Percentiles rank a stretch among this genome's conserved stretches.
phyloP scores from a whole-genome alignment of 2,888 invertebrate species.

The Notodonta ziczac region DNA sequence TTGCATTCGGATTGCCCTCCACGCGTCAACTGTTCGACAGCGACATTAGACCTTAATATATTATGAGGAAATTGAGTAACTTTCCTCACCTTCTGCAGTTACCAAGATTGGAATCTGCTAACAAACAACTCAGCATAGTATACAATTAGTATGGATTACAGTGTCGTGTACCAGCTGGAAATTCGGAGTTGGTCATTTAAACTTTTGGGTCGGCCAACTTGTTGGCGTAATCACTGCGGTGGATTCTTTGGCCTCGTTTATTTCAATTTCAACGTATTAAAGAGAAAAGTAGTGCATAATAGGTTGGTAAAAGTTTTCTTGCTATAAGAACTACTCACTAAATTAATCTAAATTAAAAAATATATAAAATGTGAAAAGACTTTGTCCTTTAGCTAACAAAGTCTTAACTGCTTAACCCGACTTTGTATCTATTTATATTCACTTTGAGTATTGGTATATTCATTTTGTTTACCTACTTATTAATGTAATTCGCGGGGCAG shows the following conservation, averaged over 20 bases:
- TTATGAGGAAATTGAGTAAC: constrained; percentile 18
- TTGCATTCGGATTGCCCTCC: constrained; percentile 17
- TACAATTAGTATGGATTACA: constrained; percentile 27
- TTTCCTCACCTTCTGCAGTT: constrained; percentile 21
- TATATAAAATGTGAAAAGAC: too few relatives aligned
- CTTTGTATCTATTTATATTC: too few relatives aligned
- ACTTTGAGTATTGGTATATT: too few relatives aligned
- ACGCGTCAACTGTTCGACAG: constrained; percentile 19
- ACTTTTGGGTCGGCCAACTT: constrained; percentile 52
- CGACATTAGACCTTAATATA: constrained; percentile 20
- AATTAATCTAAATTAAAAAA: too few relatives aligned
- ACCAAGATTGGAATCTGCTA: constrained; percentile 24
- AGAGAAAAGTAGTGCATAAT: constrained; percentile 16
- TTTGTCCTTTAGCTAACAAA: too few relatives aligned
- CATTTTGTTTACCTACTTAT: too few relatives aligned
- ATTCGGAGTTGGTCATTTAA: constrained; percentile 46
- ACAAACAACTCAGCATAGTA: constrained; percentile 22
- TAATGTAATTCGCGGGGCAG: constrained; percentile 56
- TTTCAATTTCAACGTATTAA: constrained; percentile 53
- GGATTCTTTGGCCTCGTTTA: constrained; percentile 50
- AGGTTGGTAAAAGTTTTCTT: not conserved
- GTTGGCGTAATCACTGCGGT: constrained; percentile 32
- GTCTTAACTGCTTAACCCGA: too few relatives aligned
- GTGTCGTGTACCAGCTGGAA: constrained; percentile 28
- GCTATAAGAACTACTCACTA: not conserved